Evolutionary conservation across 2,797 vertebrate species (phyloP).

Genomic region (Mormyrus proboscirostris): DNA sequence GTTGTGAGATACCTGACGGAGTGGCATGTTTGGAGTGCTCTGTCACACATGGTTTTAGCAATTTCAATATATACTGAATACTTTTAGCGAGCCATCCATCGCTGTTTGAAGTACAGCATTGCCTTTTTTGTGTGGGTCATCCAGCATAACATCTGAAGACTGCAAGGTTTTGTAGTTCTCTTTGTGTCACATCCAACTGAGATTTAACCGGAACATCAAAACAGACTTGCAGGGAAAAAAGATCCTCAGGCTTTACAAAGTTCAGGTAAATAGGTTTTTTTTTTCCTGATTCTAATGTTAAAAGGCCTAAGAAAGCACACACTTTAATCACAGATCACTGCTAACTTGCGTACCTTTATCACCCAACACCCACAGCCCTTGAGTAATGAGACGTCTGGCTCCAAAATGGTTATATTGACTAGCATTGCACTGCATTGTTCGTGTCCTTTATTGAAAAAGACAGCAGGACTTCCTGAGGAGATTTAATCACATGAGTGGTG

Average conservation of each 20-base stretch:
- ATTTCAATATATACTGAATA: background rate
- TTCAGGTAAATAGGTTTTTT: background rate
- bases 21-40: background rate
- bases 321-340: background rate
- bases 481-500: background rate
- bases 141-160: background rate
- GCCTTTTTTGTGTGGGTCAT: background rate
- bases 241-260: background rate
- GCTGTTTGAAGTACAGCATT: background rate
- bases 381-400: background rate
- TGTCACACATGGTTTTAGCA: background rate
- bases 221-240: background rate
- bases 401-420: background rate
- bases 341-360: background rate
- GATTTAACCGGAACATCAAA: background rate
- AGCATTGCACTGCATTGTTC: background rate
- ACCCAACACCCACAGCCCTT: background rate
- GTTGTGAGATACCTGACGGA: background rate
- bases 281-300: background rate
- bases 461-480: background rate
- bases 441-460: background rate
- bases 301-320: background rate
- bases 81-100: background rate
- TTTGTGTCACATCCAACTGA: conserved; percentile 9
- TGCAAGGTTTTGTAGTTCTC: background rate